Conservation (phyloP, 1,140 invertebrate species). For the Bombus confusus region DNA sequence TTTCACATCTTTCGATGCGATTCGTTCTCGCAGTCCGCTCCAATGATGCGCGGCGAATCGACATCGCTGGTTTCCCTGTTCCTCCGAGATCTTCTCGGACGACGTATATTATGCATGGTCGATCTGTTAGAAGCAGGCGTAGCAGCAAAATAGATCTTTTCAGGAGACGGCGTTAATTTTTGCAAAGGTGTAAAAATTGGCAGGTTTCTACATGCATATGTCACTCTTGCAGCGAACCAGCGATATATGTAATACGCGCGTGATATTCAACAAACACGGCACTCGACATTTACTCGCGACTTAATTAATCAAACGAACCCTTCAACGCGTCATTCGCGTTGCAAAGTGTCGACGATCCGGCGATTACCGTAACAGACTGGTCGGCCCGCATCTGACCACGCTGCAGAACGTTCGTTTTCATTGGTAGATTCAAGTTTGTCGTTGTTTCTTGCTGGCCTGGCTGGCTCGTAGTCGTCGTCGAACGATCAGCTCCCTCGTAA, state of each 20-base stretch:
- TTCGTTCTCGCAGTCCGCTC: background rate
- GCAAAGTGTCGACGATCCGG: slow-evolving; percentile 1
- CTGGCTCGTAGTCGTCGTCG: slow-evolving; percentile 26
- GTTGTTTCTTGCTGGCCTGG: slow-evolving; percentile 48
- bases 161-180: too few relatives aligned
- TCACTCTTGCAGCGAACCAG: background rate
- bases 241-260: background rate
- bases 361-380: slow-evolving; percentile 29
- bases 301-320: slow-evolving; percentile 22
- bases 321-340: slow-evolving; percentile 13
- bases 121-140: background rate
- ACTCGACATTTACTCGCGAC: background rate
- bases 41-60: background rate
- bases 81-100: too few relatives aligned
- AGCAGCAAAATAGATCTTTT: background rate
- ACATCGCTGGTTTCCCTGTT: too few relatives aligned
- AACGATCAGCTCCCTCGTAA: slow-evolving; percentile 62
- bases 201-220: background rate
- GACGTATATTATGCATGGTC: background rate
- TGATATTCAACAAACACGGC: background rate
- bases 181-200: too few relatives aligned
- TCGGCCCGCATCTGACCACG: background rate
- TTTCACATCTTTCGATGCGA: background rate
- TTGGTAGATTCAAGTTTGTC: slow-evolving; percentile 41
- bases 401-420: slow-evolving; percentile 16